Evolutionary conservation across 92 coral and sea anemone species (phyloP).

Genomic region (Porites evermanni): DNA sequence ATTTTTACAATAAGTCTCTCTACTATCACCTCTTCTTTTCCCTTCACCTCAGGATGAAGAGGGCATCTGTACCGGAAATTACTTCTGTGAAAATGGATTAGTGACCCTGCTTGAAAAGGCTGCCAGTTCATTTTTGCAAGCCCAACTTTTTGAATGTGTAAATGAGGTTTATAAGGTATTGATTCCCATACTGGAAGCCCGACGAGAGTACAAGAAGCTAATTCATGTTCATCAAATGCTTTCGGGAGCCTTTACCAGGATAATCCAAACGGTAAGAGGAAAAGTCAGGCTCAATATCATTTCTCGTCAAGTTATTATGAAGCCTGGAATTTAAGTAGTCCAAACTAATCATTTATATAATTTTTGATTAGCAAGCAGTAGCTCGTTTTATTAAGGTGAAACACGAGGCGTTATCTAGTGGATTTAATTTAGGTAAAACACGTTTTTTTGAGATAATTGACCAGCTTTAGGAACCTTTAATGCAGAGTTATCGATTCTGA

Average conservation of each 20-base stretch:
- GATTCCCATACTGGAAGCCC: constrained; percentile 90
- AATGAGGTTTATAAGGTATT: constrained; percentile 91
- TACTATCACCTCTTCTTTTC: background rate
- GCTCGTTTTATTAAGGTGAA: too few relatives aligned
- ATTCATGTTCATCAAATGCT: constrained; percentile 79
- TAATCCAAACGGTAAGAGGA: constrained; percentile 83
- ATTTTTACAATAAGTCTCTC: too few relatives aligned
- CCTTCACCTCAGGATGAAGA: constrained; percentile 85
- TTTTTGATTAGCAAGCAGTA: too few relatives aligned
- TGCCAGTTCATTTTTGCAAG: constrained; percentile 80
- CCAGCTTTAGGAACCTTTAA: too few relatives aligned
- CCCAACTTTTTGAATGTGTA: constrained; percentile 89
- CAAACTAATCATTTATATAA: too few relatives aligned
- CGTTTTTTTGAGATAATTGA: too few relatives aligned
- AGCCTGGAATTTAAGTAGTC: too few relatives aligned
- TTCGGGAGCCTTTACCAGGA: constrained; percentile 82
- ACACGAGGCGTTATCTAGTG: too few relatives aligned
- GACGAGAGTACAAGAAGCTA: constrained; percentile 86
- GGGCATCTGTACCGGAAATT: constrained; percentile 97
- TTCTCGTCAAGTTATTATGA: too few relatives aligned
- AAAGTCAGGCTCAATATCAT: background rate
- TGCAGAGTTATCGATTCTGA: too few relatives aligned
- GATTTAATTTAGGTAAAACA: too few relatives aligned
- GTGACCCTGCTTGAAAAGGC: constrained; percentile 83
- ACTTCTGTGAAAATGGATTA: constrained; percentile 93